phyloP scores from a whole-genome alignment of 92 coral and sea anemone species.

The Parazoanthus darwini region DNA sequence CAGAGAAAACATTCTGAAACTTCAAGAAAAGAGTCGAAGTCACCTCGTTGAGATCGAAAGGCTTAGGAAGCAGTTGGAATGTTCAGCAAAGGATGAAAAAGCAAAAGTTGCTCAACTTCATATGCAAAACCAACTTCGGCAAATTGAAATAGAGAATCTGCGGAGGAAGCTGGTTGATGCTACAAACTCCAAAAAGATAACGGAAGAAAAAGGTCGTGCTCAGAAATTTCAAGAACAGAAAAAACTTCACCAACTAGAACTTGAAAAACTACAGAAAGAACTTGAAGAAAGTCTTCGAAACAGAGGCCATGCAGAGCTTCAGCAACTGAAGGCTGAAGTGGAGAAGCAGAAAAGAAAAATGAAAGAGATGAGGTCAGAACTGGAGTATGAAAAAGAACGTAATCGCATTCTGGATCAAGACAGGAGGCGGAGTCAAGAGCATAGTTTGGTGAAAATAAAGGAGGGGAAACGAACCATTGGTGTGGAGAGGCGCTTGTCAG shows the following conservation, averaged over 20 bases:
- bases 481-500: conserved; percentile 52
- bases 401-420: conserved; percentile 63
- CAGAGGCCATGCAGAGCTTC: conserved; percentile 1
- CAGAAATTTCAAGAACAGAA: conserved; percentile 12
- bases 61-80: not conserved
- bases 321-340: not conserved
- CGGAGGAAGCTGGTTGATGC: conserved; percentile 36
- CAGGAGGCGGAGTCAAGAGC: conserved; percentile 51
- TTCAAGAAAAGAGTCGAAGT: not conserved
- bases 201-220: not conserved
- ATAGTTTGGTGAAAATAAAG: conserved; percentile 54
- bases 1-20: not conserved
- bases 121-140: not conserved
- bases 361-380: conserved; percentile 27
- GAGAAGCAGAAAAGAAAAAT: not conserved
- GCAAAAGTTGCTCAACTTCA: not conserved
- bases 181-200: conserved; percentile 37
- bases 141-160: conserved; percentile 49
- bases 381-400: conserved; percentile 60
- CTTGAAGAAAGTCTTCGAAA: conserved; percentile 17
- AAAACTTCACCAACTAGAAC: conserved; percentile 1
- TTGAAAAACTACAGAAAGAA: conserved; percentile 6
- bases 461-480: conserved; percentile 60
- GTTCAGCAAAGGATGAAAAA: not conserved
- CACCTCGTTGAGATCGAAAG: not conserved